Evolutionary conservation across 92 coral and sea anemone species (phyloP).

Genomic region (Zoanthus sociatus): DNA sequence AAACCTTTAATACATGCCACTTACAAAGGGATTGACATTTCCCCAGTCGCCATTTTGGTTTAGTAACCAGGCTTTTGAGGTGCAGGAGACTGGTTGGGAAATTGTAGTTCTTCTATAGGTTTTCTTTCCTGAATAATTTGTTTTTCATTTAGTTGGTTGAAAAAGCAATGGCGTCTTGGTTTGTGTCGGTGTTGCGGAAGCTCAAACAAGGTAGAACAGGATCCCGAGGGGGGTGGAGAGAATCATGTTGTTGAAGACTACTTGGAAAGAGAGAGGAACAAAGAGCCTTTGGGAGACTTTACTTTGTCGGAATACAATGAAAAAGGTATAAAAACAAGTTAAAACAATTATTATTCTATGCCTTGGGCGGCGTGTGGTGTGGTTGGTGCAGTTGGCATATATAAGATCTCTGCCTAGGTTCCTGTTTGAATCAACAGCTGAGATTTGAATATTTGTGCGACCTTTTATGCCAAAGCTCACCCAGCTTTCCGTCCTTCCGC

Average conservation of each 20-base stretch:
- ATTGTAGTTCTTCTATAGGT: background rate
- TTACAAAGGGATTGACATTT: too few species aligned
- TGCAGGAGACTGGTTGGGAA: background rate
- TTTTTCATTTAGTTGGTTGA: constrained; percentile 66
- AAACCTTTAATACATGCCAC: too few species aligned
- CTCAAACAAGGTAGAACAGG: constrained; percentile 62
- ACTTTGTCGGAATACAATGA: constrained; percentile 95
- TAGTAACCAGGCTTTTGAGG: too few species aligned
- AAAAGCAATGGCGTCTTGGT: constrained; percentile 73
- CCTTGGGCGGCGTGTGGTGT: too few species aligned
- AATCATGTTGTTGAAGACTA: constrained; percentile 78
- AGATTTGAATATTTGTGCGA: too few species aligned
- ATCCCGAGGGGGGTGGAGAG: constrained; percentile 68
- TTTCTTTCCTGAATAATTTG: background rate
- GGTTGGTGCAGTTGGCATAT: too few species aligned
- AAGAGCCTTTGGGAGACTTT: constrained; percentile 87
- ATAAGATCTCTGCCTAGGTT: too few species aligned
- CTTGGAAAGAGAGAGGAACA: constrained; percentile 81
- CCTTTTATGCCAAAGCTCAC: too few species aligned
- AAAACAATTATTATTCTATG: too few species aligned
- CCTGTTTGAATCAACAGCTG: too few species aligned
- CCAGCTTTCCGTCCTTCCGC: too few species aligned
- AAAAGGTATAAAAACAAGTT: constrained; percentile 68
- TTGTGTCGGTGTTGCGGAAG: constrained; percentile 68
- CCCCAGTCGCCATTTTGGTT: too few species aligned